Base-by-base conservation (phyloP, 2,888 invertebrate species). In the Sarcophaga variegata region DNA sequence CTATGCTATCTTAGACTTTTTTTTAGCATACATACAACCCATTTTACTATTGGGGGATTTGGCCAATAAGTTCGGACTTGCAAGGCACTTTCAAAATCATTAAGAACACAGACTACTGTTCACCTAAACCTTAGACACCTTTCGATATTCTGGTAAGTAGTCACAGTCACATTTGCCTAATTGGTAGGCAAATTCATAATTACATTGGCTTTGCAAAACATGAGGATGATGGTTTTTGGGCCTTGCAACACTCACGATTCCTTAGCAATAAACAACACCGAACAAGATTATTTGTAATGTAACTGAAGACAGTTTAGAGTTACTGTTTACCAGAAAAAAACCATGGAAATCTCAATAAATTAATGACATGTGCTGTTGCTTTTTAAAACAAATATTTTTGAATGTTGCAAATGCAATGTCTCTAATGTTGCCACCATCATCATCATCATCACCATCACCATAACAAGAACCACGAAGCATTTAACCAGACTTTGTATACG, bases 331-430 rank as follows among this genome's bases (percentile, higher is more conserved):
- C 22, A 69, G 37, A 37, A 37, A 37, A 37, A 37, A 6, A 37
- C 37, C 37, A 37, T 74, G 47, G 22, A 54, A 83, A 70, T 70
- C 64, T 84, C 69, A 69, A 66, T 79, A 84, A 80, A 83, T 80
- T 83, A 83, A 84, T 79, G 76, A 82, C 59, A 64, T 64, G 47
- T 8, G 37, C 37, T 10, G 37, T 2, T 66, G 76, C 17, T 64
- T 70, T 27, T 59, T 20, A 14, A 22, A 11, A 49, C 1, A 17
- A 37, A 37, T 60, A 22, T 71, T 70, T 47, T 17, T 60, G 47
- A 27, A 63, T 49, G 25, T 79, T 79, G 22, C 45, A 20, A 64
- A 27, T 20, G 20, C 5, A 66, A 54, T 27, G 27, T 27, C 27
- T 27, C 5, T 6, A 27, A 27, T 27, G 6, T 27, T 37, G 37